Evolutionary conservation across 1,140 invertebrate species (phyloP), one percentile per base, ranked within the genome.

Genomic region (Tetramorium simillimum): DNA sequence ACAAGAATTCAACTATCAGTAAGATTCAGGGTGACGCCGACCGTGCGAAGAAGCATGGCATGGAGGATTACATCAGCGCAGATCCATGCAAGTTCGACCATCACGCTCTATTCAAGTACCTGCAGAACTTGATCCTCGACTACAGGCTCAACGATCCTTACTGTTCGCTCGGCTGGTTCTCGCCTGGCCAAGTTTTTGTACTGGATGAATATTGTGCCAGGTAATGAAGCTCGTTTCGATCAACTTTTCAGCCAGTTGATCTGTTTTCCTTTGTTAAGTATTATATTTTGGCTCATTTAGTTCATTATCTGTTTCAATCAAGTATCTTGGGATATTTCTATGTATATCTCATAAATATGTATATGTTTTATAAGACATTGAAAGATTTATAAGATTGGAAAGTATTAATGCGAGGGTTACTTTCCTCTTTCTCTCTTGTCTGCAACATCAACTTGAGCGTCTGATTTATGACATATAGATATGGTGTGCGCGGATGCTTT

Each of bases 131-230:
- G 60, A 99, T 99, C 0, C 96, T 99, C 56, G 99, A 99, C 93
- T 99, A 99, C 95, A 97, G 99, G 92, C 96, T 99, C 37, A 98
- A 98, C 94, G 99, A 99, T 96, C 98, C 98, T 2, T 99, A 99
- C 94, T 99, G 99, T 92, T 99, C 99, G 77, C 95, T 99, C 96
- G 99, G 99, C 87, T 99, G 99, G 99, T 99, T 99, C 94, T 99
- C 99, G 91, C 99, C 99, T 0, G 99, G 99, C 7, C 99, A 99
- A 96, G 97, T 99, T 16, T 99, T 99, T 95, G 98, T 99, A 12
- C 95, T 99, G 70, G 99, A 99, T 95, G 99, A 99, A 95, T 99
- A 99, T 95, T 99, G 98, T 95, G 99, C 99, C 3, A 96, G 98
- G 94, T 95, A 90, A 87, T 6, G 24, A 37, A 49, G 7, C 7